Percentiles rank a stretch among this genome's conserved stretches.
phyloP scores from a whole-genome alignment of 2,113 vertebrate genomes.

The Malurus elegans region DNA sequence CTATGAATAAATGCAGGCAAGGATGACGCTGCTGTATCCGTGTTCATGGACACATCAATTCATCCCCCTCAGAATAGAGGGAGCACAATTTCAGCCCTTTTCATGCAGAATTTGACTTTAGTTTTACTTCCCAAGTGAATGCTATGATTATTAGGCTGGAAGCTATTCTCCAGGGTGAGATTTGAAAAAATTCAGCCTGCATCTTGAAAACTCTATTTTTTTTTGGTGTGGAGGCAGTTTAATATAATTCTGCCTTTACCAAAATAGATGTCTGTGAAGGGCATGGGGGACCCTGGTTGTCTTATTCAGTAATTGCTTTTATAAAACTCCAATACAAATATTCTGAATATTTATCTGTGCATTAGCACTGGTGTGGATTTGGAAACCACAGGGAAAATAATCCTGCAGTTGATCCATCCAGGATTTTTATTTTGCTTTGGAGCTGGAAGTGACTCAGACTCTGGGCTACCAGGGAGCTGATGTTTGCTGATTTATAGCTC shows the following conservation, averaged over 20 bases:
- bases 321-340: neutral
- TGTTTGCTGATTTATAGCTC: neutral
- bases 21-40: neutral
- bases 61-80: neutral
- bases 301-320: neutral
- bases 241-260: neutral
- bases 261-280: neutral
- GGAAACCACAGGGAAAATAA: neutral
- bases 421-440: neutral
- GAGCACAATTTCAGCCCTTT: neutral
- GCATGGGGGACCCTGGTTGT: accelerated
- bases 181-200: neutral
- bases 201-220: neutral
- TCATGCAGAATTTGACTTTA: neutral
- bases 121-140: neutral
- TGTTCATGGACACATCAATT: accelerated
- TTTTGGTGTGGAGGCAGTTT: neutral
- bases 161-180: neutral
- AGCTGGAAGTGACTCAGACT: neutral
- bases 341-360: neutral
- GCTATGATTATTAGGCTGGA: neutral
- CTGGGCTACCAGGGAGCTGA: neutral
- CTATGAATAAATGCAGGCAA: neutral
- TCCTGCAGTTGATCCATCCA: neutral
- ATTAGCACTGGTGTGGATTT: neutral